Conservation (phyloP, 2,113 vertebrate species). For the Phoxinus phoxinus region DNA sequence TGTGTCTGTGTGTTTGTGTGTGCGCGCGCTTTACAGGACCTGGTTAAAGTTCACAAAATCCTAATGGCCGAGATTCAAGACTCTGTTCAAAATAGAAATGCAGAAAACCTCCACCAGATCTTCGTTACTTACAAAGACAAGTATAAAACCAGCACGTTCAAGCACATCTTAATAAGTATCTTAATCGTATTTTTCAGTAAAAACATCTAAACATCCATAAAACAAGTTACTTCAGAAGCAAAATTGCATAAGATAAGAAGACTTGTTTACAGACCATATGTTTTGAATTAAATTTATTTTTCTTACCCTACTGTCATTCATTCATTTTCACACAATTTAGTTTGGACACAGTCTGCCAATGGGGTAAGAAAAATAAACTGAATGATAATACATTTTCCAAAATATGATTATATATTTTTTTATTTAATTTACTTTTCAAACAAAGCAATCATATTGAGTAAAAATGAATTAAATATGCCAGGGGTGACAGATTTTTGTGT, state of each 20-base stretch:
- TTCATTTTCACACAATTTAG: too few species aligned
- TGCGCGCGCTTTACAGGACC: conserved; percentile 79
- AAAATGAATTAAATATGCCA: background rate
- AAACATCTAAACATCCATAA: too few species aligned
- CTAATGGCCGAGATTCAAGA: conserved; percentile 89
- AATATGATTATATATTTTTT: background rate
- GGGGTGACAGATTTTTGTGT: background rate
- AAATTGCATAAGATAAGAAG: too few species aligned
- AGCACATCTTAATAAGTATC: background rate
- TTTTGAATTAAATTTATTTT: background rate
- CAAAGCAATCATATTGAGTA: background rate
- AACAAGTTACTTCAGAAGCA: too few species aligned
- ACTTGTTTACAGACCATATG: too few species aligned
- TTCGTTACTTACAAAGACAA: conserved; percentile 94
- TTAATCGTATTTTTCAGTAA: background rate
- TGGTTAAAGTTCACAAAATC: conserved; percentile 91
- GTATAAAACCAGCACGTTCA: conserved; percentile 65
- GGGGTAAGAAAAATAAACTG: too few species aligned
- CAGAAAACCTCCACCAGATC: conserved; percentile 91
- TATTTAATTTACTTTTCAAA: background rate
- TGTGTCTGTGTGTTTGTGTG: background rate
- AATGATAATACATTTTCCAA: background rate
- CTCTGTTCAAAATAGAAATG: conserved; percentile 85
- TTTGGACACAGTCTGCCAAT: too few species aligned
- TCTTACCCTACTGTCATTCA: background rate